phyloP scores from a whole-genome alignment of 2,113 vertebrate species.

The Macroglossus sobrinus region DNA sequence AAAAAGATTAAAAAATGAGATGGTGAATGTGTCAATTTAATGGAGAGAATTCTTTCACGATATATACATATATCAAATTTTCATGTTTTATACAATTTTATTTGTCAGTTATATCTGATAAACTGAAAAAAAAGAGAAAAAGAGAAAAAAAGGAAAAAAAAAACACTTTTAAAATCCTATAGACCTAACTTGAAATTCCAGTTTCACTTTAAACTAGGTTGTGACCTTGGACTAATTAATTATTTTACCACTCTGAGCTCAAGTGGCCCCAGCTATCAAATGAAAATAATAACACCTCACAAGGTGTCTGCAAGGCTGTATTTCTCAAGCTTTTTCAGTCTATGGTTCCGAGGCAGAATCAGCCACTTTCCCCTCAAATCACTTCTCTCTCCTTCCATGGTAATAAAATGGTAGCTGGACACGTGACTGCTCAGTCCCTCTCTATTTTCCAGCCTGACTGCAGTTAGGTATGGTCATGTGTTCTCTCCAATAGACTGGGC shows the following conservation, averaged over 20 bases:
- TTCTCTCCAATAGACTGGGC: not conserved
- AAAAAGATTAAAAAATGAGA: too few relatives aligned
- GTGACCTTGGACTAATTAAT: not conserved
- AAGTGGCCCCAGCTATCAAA: not conserved
- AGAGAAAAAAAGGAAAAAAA: not conserved
- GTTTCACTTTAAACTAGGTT: not conserved
- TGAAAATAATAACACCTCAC: not conserved
- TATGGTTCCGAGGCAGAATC: not conserved
- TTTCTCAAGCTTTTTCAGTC: not conserved
- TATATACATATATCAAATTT: not conserved
- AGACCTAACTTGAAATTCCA: not conserved
- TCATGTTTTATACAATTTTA: not conserved
- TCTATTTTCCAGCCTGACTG: not conserved
- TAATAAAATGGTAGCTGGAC: not conserved
- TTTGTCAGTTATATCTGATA: too few relatives aligned
- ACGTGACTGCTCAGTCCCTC: too few relatives aligned
- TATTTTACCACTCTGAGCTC: not conserved
- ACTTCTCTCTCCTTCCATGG: not conserved
- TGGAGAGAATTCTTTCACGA: not conserved
- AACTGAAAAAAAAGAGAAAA: too few relatives aligned
- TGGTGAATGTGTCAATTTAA: not conserved
- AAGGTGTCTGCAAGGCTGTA: not conserved
- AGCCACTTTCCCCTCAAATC: not conserved
- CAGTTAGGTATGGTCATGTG: not conserved
- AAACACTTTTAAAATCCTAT: not conserved